Base-by-base conservation (phyloP, 2,797 vertebrate genomes). In the Mus minutoides region DNA sequence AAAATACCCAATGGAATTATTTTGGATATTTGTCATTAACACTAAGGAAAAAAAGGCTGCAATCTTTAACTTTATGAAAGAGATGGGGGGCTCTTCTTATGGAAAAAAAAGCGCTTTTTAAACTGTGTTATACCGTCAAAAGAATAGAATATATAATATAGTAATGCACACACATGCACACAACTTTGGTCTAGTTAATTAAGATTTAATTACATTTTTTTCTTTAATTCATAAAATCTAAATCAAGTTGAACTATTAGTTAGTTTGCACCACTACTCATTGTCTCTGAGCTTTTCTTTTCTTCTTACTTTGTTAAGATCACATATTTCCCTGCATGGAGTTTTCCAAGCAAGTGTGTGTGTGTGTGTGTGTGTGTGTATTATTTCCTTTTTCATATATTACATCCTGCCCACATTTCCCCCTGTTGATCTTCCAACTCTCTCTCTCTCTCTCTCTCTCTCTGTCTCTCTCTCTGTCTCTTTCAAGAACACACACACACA, bases 1-100 rank as follows among this genome's bases (percentile, higher is more conserved):
- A 95, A 97, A 95, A 97, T 60, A n/a, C 52, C 54, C 92, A 96
- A 16, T 86, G 88, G 96, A 95, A 95, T 97, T 96, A 69, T 54
- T 93, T 90, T 94, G 79, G 14, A 89, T 75, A 26, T 56, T 91
- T 92, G n/a, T 80, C 40, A 0, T 90, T 96, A 96, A 10, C 54
- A 24, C 62, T 95, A 31, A 56, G 56, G 97, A 96, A 80, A 5
- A 5, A 80, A 54, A 98, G 94, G 22, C 16, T 97, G 88, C 92
- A 82, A 78, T 89, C 91, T 95, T 14, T 76, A 85, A 85, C 54
- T 34, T 80, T 91, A 31, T 88, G 58, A 95, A 86, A 93, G n/a
- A 26, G 87, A 12, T 87, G 0, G 78, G 8, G 24, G 90, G 21
- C 1, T 49, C 77, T 93, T 14, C 56, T 97, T 93, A 82, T n/a